Percentiles rank a stretch among this genome's conserved stretches.
These are phyloP conservation scores for Dasyprocta punctata DNA, from an alignment of 2,113 vertebrate species.

Conservation along the genomic window DNA sequence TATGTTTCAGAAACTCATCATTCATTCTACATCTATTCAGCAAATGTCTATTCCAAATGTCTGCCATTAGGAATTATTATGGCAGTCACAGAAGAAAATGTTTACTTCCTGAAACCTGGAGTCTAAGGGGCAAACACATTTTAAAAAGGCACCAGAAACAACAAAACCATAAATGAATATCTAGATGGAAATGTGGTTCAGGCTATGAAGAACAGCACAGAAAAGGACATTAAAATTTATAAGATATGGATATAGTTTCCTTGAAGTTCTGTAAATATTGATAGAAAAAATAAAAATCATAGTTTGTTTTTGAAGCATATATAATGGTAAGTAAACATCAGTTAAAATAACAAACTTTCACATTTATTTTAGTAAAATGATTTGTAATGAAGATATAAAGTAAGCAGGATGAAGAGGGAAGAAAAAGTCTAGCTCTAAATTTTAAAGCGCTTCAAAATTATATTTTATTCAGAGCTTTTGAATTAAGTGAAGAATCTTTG, in stretches of 20 bases:
- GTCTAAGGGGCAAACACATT: neutral
- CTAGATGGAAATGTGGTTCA: neutral
- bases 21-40: neutral
- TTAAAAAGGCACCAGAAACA: neutral
- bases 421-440: constrained; percentile 17
- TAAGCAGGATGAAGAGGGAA: neutral
- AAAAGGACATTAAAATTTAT: neutral
- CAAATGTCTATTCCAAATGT: neutral
- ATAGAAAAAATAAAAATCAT: neutral
- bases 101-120: neutral
- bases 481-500: constrained; percentile 67
- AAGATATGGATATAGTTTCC: neutral
- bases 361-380: constrained; percentile 35
- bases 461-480: constrained; percentile 48
- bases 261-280: neutral
- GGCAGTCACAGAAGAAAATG: neutral
- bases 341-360: neutral
- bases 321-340: neutral
- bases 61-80: neutral
- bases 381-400: constrained; percentile 21
- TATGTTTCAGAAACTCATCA: neutral
- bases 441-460: constrained; percentile 37
- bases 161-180: neutral
- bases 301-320: neutral
- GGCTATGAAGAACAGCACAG: neutral